These are phyloP conservation scores for Cydia strobilella DNA, from an alignment of 1,140 invertebrate species.

Conservation along the genomic window DNA sequence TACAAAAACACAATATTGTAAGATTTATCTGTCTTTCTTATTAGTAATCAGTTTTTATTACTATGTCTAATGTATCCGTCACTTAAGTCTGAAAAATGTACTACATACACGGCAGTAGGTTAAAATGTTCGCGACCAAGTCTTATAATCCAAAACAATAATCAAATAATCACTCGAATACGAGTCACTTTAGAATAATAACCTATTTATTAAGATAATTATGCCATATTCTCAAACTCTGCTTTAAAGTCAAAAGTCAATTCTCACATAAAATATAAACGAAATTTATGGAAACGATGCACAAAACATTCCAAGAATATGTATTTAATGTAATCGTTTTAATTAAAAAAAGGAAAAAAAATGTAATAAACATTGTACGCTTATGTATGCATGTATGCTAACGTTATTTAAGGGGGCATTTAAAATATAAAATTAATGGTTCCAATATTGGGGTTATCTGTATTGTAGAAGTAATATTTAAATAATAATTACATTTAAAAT, in stretches of 20 bases:
- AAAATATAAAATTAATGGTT: not conserved
- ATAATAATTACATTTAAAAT: not conserved
- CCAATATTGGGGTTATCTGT: not conserved
- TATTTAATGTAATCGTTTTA: conserved; percentile 19
- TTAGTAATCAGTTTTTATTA: not conserved
- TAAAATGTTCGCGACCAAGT: conserved; percentile 7
- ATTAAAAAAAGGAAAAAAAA: not conserved
- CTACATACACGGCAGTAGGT: not conserved
- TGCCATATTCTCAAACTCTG: not conserved
- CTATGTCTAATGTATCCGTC: not conserved
- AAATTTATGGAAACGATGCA: conserved; percentile 16
- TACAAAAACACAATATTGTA: too few relatives aligned
- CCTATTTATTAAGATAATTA: not conserved
- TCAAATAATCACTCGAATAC: conserved; percentile 4
- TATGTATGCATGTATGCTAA: conserved; percentile 24
- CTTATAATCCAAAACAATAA: conserved; percentile 12
- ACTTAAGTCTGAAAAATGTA: not conserved
- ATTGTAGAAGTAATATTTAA: not conserved
- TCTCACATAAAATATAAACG: not conserved
- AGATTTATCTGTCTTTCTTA: too few relatives aligned
- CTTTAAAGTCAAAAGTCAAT: conserved; percentile 22
- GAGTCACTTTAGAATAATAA: not conserved
- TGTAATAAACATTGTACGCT: conserved; percentile 7
- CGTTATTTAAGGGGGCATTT: not conserved
- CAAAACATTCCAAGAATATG: conserved; percentile 17